A percentile compares a stretch with the other conserved stretches of the same genome.
Evolutionary conservation across 2,888 invertebrate genomes (phyloP).

Genomic region (Lasioglossum pauxillum): DNA sequence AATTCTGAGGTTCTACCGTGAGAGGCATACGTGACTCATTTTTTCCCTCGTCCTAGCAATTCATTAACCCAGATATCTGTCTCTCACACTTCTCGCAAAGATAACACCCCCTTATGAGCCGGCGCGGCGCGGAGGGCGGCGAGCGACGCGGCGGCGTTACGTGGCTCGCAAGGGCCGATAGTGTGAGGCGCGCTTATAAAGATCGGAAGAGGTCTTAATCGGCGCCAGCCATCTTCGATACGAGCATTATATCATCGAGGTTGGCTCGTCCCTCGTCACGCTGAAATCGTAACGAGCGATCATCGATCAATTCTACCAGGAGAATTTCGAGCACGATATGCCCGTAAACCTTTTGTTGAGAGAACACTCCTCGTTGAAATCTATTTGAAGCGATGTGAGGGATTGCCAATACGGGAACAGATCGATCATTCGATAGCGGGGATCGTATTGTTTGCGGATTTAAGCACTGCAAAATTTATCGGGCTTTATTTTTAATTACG

Average conservation of each 20-base stretch:
- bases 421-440: conserved; percentile 18
- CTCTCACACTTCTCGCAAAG: conserved; percentile 43
- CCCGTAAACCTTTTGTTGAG: conserved; percentile 22
- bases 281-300: conserved; percentile 32
- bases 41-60: conserved; percentile 56
- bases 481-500: neutral
- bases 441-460: conserved; percentile 10
- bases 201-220: conserved; percentile 47
- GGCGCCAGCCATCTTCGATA: conserved; percentile 23
- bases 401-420: conserved; percentile 12
- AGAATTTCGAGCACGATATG: conserved; percentile 35
- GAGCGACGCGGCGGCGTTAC: neutral
- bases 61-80: conserved; percentile 69
- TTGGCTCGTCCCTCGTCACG: conserved; percentile 30
- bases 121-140: neutral
- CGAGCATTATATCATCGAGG: conserved; percentile 37
- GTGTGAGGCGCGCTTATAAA: conserved; percentile 29
- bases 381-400: conserved; percentile 18
- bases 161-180: conserved; percentile 19
- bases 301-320: conserved; percentile 36
- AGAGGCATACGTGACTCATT: conserved; percentile 44
- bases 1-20: neutral
- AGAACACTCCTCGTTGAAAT: conserved; percentile 29
- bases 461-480: neutral
- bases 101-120: conserved; percentile 20